Evolutionary conservation across 2,797 vertebrate genomes (phyloP).

Genomic region (Valencia hispanica): DNA sequence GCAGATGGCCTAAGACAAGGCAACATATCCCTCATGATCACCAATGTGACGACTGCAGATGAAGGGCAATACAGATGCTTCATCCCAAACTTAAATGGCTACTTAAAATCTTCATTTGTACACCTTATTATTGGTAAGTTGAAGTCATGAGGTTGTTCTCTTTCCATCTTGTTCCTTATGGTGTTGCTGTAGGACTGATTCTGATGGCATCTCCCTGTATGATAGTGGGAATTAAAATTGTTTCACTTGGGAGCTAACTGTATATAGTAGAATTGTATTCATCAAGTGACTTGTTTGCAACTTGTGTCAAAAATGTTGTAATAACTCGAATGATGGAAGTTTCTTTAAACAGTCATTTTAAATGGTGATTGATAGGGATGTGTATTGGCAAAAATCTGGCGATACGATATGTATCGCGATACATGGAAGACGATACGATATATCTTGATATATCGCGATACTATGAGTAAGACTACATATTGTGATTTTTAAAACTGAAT

Average conservation of each 20-base stretch:
- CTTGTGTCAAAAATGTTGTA: not conserved
- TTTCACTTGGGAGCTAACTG: too few relatives aligned
- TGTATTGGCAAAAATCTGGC: too few relatives aligned
- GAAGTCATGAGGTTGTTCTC: not conserved
- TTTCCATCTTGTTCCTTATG: not conserved
- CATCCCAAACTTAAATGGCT: conserved; percentile 25
- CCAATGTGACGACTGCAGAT: conserved; percentile 16
- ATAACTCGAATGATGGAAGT: not conserved
- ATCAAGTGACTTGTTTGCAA: not conserved
- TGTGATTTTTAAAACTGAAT: too few relatives aligned
- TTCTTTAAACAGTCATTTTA: too few relatives aligned
- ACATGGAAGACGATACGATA: too few relatives aligned
- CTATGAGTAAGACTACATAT: too few relatives aligned
- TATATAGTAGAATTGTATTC: too few relatives aligned
- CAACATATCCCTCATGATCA: conserved; percentile 9
- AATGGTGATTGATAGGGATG: too few relatives aligned
- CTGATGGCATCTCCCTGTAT: too few relatives aligned
- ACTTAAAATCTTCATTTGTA: fast-evolving
- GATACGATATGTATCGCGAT: too few relatives aligned
- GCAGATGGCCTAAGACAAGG: not conserved
- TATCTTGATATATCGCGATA: too few relatives aligned
- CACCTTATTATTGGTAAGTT: conserved; percentile 27
- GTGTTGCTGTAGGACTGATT: not conserved
- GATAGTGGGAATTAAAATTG: too few relatives aligned
- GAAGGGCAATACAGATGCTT: conserved; percentile 27